A percentile compares a stretch with the other conserved stretches of the same genome.
Evolutionary conservation across 2,797 vertebrate genomes (phyloP).

Genomic region (Brachyalestes nurse): DNA sequence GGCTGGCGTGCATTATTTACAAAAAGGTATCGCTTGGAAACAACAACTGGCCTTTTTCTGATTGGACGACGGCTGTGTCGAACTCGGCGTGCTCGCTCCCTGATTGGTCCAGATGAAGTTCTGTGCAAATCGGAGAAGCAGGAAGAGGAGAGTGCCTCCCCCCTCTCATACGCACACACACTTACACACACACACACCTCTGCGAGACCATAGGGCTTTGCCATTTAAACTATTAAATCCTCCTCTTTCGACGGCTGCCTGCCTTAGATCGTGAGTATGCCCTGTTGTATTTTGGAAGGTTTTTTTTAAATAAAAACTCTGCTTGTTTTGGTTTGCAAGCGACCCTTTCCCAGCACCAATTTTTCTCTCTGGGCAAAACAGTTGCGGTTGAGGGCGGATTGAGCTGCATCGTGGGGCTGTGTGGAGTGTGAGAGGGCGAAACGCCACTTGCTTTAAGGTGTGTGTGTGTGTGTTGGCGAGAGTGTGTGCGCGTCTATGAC

Average conservation of each 20-base stretch:
- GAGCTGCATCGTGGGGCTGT: constrained; percentile 22
- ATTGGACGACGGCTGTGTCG: constrained; percentile 61
- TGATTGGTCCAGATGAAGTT: constrained; percentile 73
- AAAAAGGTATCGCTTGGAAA: constrained; percentile 43
- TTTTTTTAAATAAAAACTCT: background rate
- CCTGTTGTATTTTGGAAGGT: background rate
- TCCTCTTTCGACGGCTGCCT: background rate
- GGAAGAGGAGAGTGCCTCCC: constrained; percentile 68
- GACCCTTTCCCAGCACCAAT: constrained; percentile 30
- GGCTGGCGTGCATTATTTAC: constrained; percentile 39
- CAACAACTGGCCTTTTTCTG: constrained; percentile 61
- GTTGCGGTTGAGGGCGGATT: constrained; percentile 21
- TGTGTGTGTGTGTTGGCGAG: background rate
- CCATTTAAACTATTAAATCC: constrained; percentile 23
- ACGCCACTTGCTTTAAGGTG: background rate
- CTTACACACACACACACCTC: constrained; percentile 24
- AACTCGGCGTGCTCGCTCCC: constrained; percentile 55
- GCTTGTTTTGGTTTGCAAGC: background rate
- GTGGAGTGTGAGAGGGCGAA: background rate
- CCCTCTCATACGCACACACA: constrained; percentile 1
- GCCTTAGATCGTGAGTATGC: constrained; percentile 31
- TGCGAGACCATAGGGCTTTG: constrained; percentile 2
- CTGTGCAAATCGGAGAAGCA: constrained; percentile 72
- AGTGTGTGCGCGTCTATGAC: background rate
- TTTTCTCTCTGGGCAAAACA: constrained; percentile 9